phyloP scores from a whole-genome alignment of 2,797 vertebrate species.

The Rhyacichthys aspro region DNA sequence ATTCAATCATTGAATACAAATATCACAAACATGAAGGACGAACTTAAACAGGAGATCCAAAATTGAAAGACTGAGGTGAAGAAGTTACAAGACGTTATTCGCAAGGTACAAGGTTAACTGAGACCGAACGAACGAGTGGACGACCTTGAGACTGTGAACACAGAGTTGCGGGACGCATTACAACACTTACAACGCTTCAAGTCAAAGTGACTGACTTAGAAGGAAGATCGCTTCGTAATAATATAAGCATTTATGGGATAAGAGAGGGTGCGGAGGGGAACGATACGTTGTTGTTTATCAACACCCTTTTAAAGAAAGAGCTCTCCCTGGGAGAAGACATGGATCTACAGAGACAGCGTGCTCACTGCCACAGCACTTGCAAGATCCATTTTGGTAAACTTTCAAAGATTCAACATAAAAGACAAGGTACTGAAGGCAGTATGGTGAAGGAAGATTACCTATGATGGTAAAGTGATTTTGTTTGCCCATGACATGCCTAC shows the following conservation, averaged over 20 bases:
- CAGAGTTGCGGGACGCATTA: background rate
- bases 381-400: background rate
- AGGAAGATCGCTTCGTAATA: background rate
- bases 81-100: background rate
- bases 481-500: too few relatives aligned
- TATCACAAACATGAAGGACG: background rate
- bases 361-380: background rate
- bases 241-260: background rate
- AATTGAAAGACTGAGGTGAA: too few relatives aligned
- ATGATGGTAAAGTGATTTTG: background rate
- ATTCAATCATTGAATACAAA: background rate
- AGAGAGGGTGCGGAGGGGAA: background rate
- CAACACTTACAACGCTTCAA: too few relatives aligned
- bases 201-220: too few relatives aligned
- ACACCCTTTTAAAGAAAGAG: background rate
- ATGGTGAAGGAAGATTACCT: conserved; percentile 5
- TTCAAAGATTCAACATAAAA: background rate
- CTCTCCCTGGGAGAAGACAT: too few relatives aligned
- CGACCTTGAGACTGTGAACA: background rate
- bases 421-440: too few relatives aligned
- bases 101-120: background rate
- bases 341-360: background rate
- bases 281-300: background rate
- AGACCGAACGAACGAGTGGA: background rate
- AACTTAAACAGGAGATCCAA: background rate